These are phyloP conservation scores for Chionoecetes opilio DNA, from an alignment of 1,140 invertebrate species.

Conservation along the genomic window DNA sequence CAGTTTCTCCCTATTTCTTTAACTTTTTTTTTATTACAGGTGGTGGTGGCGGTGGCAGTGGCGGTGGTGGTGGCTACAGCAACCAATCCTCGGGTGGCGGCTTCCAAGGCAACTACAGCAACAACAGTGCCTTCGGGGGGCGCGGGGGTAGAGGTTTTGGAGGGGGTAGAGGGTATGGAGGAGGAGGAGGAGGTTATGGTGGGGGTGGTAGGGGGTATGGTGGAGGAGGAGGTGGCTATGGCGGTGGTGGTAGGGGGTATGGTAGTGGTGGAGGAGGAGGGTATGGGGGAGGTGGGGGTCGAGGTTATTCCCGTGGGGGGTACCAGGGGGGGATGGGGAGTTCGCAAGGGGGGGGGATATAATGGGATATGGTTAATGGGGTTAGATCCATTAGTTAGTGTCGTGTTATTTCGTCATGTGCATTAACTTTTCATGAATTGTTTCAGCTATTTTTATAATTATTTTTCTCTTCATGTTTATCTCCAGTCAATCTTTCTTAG, in stretches of 20 bases:
- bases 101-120: conserved; percentile 54
- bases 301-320: background rate
- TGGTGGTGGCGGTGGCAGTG: conserved; percentile 60
- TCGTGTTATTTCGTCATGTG: no score
- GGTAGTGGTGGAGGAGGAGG: conserved; percentile 2
- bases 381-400: no score
- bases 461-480: no score
- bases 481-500: no score
- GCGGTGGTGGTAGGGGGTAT: conserved; percentile 66
- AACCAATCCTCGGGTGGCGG: conserved; percentile 23
- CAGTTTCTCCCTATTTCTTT: no score
- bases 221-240: conserved; percentile 37
- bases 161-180: background rate
- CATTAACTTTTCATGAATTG: no score
- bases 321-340: conserved; percentile 25
- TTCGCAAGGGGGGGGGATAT: background rate
- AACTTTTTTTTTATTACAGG: conserved; percentile 56
- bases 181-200: conserved; percentile 49
- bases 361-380: background rate
- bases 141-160: background rate
- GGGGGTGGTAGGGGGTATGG: conserved; percentile 60
- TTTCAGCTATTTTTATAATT: no score
- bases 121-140: conserved; percentile 38
- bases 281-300: conserved; percentile 35
- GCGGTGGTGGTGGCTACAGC: conserved; percentile 58